These are phyloP conservation scores for Protomyctophum bolini DNA, from an alignment of 2,113 vertebrate genomes.

Conservation along the genomic window DNA sequence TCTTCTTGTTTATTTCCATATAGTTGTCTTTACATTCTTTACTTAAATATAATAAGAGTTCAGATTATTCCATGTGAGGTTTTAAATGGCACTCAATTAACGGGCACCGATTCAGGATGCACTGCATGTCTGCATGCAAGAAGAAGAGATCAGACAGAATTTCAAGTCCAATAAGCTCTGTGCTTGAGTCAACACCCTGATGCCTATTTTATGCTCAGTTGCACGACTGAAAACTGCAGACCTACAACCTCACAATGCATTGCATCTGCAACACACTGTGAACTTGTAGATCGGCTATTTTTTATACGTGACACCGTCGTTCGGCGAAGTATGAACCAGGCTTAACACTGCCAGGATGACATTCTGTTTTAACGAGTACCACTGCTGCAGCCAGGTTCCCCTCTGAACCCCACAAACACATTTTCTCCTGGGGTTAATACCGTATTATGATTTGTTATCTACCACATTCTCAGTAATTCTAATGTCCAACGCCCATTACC, in stretches of 20 bases:
- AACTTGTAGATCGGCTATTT: too few relatives aligned
- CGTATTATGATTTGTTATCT: constrained; percentile 1
- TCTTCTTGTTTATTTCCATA: neutral
- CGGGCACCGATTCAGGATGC: neutral
- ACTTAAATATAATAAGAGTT: neutral
- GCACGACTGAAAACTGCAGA: too few relatives aligned
- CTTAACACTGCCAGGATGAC: neutral
- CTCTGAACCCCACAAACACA: neutral
- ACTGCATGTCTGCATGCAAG: neutral
- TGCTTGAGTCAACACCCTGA: neutral
- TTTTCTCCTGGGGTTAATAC: neutral
- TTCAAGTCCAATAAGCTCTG: neutral
- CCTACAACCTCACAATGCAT: too few relatives aligned
- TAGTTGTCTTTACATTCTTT: neutral
- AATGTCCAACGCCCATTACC: neutral
- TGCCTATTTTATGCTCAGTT: too few relatives aligned
- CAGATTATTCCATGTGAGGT: constrained; percentile 1
- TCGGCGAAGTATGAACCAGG: too few relatives aligned
- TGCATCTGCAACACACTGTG: too few relatives aligned
- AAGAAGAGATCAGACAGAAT: neutral
- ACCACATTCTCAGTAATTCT: neutral
- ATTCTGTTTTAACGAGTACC: neutral
- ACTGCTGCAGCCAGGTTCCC: neutral
- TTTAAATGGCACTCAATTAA: neutral
- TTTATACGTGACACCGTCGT: neutral